Evolutionary conservation across 2,113 vertebrate species (phyloP).

Genomic region (Leiothrix lutea): DNA sequence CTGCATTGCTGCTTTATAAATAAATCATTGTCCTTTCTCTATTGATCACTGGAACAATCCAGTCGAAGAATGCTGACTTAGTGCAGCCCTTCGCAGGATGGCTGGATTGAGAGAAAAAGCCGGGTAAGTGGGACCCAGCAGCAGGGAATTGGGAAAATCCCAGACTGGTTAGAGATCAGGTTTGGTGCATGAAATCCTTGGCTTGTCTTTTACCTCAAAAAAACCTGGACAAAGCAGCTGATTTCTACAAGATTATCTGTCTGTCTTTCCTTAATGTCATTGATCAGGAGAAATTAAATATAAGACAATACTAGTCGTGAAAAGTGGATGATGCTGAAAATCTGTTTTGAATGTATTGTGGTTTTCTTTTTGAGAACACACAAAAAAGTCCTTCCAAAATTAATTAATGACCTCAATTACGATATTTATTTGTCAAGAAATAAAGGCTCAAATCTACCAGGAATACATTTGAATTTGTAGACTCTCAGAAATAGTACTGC

Average conservation of each 20-base stretch:
- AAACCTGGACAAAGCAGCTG: neutral
- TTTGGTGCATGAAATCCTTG: neutral
- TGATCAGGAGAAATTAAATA: neutral
- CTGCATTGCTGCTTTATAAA: constrained; percentile 66
- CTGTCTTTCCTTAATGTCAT: neutral
- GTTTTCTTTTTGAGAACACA: neutral
- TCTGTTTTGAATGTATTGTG: neutral
- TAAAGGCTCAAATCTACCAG: neutral
- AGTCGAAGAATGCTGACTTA: constrained; percentile 53
- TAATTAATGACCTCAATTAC: neutral
- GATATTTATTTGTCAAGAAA: neutral
- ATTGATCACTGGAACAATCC: constrained; percentile 53
- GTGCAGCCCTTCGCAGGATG: neutral
- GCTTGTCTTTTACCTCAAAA: neutral
- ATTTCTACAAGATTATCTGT: neutral
- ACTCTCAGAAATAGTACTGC: neutral
- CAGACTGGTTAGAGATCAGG: neutral
- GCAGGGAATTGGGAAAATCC: neutral
- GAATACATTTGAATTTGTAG: neutral
- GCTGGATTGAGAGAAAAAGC: neutral
- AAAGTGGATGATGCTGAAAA: neutral
- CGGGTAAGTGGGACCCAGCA: neutral
- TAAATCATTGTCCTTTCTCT: constrained; percentile 61
- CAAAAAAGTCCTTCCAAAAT: neutral
- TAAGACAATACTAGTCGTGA: neutral